phyloP scores from a whole-genome alignment of 2,888 invertebrate species.

The Drymonia ruficornis region DNA sequence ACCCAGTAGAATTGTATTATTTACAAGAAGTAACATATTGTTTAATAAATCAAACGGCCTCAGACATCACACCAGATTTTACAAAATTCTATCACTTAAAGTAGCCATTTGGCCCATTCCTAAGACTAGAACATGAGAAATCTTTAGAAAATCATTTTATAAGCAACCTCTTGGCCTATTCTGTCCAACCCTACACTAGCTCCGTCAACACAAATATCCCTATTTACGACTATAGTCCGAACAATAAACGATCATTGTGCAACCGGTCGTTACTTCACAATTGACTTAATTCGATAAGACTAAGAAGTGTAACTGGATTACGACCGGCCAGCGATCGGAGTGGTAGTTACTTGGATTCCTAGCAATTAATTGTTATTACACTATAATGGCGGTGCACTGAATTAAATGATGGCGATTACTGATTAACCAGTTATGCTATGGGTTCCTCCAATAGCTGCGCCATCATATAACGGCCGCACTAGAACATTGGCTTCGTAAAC shows the following conservation, averaged over 20 bases:
- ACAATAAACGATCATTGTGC: conserved; percentile 25
- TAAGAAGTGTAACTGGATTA: conserved; percentile 25
- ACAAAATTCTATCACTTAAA: too few species aligned
- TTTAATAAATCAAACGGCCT: too few species aligned
- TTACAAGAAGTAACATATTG: too few species aligned
- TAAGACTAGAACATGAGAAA: too few species aligned
- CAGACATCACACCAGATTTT: too few species aligned
- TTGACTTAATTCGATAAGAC: conserved; percentile 40
- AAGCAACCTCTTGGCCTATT: not conserved
- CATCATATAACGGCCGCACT: too few species aligned
- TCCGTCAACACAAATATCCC: conserved; percentile 29
- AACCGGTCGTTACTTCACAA: conserved; percentile 34
- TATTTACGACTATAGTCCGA: conserved; percentile 29
- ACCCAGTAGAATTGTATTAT: too few species aligned
- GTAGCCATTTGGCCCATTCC: too few species aligned
- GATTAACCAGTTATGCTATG: too few species aligned
- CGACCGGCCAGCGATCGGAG: conserved; percentile 14
- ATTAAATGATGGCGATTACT: not conserved
- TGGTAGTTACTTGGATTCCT: conserved; percentile 17
- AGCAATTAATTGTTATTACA: conserved; percentile 6
- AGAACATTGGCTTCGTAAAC: too few species aligned
- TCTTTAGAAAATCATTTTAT: not conserved
- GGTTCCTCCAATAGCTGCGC: too few species aligned
- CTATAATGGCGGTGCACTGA: conserved; percentile 14
- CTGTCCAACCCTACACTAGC: conserved; percentile 21